Evolutionary conservation across 2,888 invertebrate species (phyloP), one percentile per base, ranked within the genome.

Genomic region (Mamestra brassicae): DNA sequence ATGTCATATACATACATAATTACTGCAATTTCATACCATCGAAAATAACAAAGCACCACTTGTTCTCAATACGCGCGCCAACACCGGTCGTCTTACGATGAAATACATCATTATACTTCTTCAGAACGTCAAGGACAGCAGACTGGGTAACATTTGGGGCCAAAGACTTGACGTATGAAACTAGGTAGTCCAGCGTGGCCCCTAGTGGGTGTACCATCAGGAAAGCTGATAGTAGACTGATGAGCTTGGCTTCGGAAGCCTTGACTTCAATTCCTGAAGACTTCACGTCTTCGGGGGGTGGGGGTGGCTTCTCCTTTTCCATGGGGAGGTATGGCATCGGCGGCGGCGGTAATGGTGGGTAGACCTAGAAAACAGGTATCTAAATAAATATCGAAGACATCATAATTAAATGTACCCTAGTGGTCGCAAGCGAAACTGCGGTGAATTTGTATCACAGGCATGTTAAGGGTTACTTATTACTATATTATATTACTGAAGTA

Each of bases 171-270:
- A 95, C 91, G 60, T 95, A 95, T 0, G 94, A 93, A 0, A 93
- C 90, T 0, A 95, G 86, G 70, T 95, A 93, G 71, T 95, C 95
- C 17, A 94, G 57, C 0, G 93, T 92, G 0, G 93, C 95, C 0
- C 95, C 95, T 0, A 93, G 85, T 0, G 95, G 95, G 73, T 95
- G 95, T 0, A 94, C 94, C 88, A 95, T 89, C 1, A 95, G 92
- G 89, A 95, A 95, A 2, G 94, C 92, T 8, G 95, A 94, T 42
- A 95, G 75, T n/a, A 95, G 89, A 75, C 94, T 93, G 87, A 95
- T 93, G 63, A 95, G 92, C 78, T 94, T 95, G 6, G 94, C 95
- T 72, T 95, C 95, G 10, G 92, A 89, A 5, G 90, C 63, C 3
- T 66, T 68, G 36, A 87, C 88, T 8, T 90, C 85, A 0, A 91